Evolutionary conservation across 2,113 vertebrate species (phyloP).

Genomic region (Callospermophilus lateralis): DNA sequence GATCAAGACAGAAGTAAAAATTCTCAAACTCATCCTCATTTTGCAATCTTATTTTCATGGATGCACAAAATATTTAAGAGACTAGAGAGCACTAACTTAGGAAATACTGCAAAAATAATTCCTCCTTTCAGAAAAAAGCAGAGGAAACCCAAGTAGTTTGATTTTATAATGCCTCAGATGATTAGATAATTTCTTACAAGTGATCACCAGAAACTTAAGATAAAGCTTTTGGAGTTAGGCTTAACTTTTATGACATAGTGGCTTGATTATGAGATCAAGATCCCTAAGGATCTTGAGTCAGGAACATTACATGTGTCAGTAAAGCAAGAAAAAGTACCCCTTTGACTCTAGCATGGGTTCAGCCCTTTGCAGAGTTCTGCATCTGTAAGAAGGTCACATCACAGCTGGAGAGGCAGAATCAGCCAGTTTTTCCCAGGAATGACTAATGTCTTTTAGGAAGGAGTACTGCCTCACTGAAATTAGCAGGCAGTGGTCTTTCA

Average conservation of each 20-base stretch:
- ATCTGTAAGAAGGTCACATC: constrained; percentile 67
- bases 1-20: not conserved
- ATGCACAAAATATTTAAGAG: not conserved
- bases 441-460: constrained; percentile 2
- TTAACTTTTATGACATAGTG: not conserved
- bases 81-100: constrained; percentile 9
- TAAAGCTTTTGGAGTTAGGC: not conserved
- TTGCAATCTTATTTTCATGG: constrained; percentile 43
- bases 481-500: constrained; percentile 28
- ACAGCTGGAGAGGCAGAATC: constrained; percentile 55
- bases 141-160: not conserved
- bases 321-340: not conserved
- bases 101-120: constrained; percentile 53
- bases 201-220: constrained; percentile 47
- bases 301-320: not conserved
- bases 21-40: constrained; percentile 3
- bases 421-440: constrained; percentile 51
- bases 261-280: constrained; percentile 51
- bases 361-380: constrained; percentile 26
- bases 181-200: constrained; percentile 40
- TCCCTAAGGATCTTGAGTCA: constrained; percentile 8
- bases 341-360: not conserved
- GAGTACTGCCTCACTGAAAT: constrained; percentile 14
- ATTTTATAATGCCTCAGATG: constrained; percentile 38
- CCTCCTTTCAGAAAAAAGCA: not conserved